phyloP scores from a whole-genome alignment of 2,888 invertebrate species.

The Papilio protenor region DNA sequence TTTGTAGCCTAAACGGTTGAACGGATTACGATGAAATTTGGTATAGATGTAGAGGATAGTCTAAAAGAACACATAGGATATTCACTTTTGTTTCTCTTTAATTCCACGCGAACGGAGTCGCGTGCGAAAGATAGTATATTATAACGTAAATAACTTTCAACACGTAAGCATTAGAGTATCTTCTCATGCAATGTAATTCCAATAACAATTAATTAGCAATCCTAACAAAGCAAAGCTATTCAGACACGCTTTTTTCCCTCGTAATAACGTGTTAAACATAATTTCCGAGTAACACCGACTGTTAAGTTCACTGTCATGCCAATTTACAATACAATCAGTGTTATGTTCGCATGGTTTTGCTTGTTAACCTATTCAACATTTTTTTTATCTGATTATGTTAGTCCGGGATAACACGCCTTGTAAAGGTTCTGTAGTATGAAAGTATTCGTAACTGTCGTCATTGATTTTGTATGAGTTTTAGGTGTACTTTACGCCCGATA shows the following conservation, averaged over 20 bases:
- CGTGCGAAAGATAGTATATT: no score
- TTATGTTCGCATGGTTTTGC: conserved; percentile 65
- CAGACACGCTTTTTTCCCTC: conserved; percentile 62
- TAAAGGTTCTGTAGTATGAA: background rate
- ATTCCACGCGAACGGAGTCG: no score
- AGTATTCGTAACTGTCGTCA: no score
- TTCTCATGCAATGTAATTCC: conserved; percentile 55
- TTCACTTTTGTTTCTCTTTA: no score
- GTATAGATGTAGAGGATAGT: no score
- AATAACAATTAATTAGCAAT: conserved; percentile 54
- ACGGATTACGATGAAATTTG: no score
- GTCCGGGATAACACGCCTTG: background rate
- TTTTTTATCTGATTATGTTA: conserved; percentile 22
- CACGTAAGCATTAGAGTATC: conserved; percentile 32
- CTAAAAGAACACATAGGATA: no score
- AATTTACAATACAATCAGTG: conserved; percentile 63
- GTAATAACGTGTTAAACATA: conserved; percentile 64
- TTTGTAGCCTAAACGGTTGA: no score
- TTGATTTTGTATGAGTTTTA: no score
- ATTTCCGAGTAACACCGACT: conserved; percentile 66
- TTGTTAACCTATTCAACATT: conserved; percentile 32
- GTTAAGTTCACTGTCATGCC: conserved; percentile 61
- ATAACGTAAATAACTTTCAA: conserved; percentile 9
- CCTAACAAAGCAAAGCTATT: conserved; percentile 52
- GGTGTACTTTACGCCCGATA: no score